Conservation (phyloP, 2,797 vertebrate genomes). For the Adelosebastes latens region DNA sequence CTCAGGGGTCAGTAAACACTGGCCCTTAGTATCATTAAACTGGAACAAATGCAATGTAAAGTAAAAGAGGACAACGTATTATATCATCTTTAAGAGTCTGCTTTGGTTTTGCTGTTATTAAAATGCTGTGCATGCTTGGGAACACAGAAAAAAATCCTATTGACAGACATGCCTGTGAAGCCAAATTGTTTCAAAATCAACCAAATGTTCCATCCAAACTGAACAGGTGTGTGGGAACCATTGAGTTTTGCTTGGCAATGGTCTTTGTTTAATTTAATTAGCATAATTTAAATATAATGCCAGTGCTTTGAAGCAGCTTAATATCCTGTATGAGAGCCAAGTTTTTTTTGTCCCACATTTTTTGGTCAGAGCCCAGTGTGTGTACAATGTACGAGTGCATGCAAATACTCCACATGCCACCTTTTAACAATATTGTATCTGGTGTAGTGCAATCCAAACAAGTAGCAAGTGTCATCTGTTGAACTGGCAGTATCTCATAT, state of each 20-base stretch:
- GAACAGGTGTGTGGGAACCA: conserved; percentile 66
- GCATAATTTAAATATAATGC: conserved; percentile 66
- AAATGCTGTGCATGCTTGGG: neutral
- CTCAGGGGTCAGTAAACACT: neutral
- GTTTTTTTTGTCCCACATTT: conserved; percentile 19
- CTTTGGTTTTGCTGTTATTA: neutral
- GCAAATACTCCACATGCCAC: conserved; percentile 35
- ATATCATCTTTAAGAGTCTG: neutral
- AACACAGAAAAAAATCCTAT: conserved; percentile 22
- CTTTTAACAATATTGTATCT: conserved; percentile 39
- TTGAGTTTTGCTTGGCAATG: conserved; percentile 60
- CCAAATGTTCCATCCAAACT: conserved; percentile 52
- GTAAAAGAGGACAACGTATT: neutral
- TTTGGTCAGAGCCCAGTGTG: conserved; percentile 36
- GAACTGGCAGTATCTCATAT: conserved; percentile 52
- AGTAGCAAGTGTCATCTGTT: conserved; percentile 61
- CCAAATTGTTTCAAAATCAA: conserved; percentile 49
- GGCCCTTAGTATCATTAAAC: neutral
- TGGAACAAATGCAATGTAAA: neutral
- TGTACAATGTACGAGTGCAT: conserved; percentile 13
- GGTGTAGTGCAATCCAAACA: conserved; percentile 36
- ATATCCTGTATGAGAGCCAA: conserved; percentile 42
- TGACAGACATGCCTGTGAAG: conserved; percentile 31
- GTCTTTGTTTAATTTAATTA: conserved; percentile 63
- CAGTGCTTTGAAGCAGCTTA: conserved; percentile 61